These are phyloP conservation scores for Gadus macrocephalus DNA, from an alignment of 2,113 vertebrate genomes.

Conservation along the genomic window DNA sequence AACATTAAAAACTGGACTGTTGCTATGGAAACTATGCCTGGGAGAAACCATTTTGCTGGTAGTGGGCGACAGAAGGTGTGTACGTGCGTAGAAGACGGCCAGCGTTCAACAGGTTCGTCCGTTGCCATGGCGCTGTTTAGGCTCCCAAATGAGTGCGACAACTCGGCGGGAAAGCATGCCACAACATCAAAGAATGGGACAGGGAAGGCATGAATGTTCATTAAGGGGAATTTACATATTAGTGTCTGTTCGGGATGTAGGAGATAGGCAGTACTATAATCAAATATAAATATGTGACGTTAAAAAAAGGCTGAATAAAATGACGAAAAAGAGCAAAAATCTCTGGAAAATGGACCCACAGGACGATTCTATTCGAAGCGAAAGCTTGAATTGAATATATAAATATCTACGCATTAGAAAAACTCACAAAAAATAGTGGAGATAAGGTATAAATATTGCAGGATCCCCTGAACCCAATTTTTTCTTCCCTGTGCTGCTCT, in stretches of 20 bases:
- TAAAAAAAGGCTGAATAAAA: constrained; percentile 18
- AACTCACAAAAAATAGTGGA: constrained; percentile 23
- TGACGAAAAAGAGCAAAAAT: constrained; percentile 10
- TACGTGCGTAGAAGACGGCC: constrained; percentile 15
- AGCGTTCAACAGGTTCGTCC: constrained; percentile 61
- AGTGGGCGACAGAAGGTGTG: constrained; percentile 16
- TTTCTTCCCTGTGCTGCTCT: constrained; percentile 10
- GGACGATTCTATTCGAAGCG: constrained; percentile 17
- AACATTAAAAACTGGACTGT: constrained; percentile 68
- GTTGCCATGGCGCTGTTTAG: constrained; percentile 37
- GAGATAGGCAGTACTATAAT: not conserved
- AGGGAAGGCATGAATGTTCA: too few species aligned
- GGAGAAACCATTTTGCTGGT: constrained; percentile 60
- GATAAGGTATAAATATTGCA: constrained; percentile 42
- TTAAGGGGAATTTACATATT: too few species aligned
- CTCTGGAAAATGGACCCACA: not conserved
- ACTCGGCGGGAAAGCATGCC: not conserved
- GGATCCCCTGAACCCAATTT: constrained; percentile 20
- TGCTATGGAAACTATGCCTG: constrained; percentile 71
- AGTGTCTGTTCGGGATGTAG: too few species aligned
- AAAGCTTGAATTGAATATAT: constrained; percentile 10
- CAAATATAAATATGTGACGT: not conserved
- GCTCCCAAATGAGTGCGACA: constrained; percentile 44
- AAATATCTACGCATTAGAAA: too few species aligned
- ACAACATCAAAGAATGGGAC: too few species aligned